phyloP scores from a whole-genome alignment of 30 jellyfish, hydroid and myxozoan species.

The Nemopilema nomurai region DNA sequence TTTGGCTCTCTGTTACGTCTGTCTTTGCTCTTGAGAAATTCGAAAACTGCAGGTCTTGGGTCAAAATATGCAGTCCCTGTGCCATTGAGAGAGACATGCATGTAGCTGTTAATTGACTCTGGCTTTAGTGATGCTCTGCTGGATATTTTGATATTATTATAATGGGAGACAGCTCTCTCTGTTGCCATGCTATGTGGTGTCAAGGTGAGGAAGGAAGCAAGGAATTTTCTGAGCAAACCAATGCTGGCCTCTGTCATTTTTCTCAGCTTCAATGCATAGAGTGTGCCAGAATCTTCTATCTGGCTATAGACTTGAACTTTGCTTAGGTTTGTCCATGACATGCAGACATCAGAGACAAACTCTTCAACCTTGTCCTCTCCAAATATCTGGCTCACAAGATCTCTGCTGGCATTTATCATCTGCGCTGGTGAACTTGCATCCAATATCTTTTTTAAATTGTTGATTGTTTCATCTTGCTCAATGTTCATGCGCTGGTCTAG shows the following conservation, averaged over 20 bases:
- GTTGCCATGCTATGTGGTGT: slow-evolving; percentile 63
- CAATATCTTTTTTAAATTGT: slow-evolving; percentile 4
- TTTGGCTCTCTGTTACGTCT: slow-evolving; percentile 2
- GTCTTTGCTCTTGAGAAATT: slow-evolving; percentile 16
- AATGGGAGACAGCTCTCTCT: slow-evolving; percentile 40
- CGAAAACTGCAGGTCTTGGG: slow-evolving; percentile 47
- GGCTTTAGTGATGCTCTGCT: slow-evolving; percentile 11
- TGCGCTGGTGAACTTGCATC: slow-evolving; percentile 12
- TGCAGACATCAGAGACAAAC: slow-evolving; percentile 40
- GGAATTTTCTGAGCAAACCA: slow-evolving; percentile 42
- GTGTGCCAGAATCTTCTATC: slow-evolving; percentile 18
- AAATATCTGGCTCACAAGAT: slow-evolving; percentile 8
- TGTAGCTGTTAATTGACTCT: slow-evolving; percentile 19
- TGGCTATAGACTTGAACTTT: neutral
- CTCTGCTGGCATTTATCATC: slow-evolving; percentile 24
- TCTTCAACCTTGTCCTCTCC: slow-evolving; percentile 8
- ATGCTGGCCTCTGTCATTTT: slow-evolving; percentile 39
- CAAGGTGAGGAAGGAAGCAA: slow-evolving; percentile 30
- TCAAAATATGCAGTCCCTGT: slow-evolving; percentile 46
- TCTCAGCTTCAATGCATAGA: slow-evolving; percentile 42
- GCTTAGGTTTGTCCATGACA: slow-evolving; percentile 22
- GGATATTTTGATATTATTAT: slow-evolving; percentile 31
- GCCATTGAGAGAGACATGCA: too few relatives aligned
- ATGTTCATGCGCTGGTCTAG: slow-evolving; percentile 30
- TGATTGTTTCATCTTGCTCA: slow-evolving; percentile 30